phyloP scores from a whole-genome alignment of 2,113 vertebrate species.

The Lynx canadensis region DNA sequence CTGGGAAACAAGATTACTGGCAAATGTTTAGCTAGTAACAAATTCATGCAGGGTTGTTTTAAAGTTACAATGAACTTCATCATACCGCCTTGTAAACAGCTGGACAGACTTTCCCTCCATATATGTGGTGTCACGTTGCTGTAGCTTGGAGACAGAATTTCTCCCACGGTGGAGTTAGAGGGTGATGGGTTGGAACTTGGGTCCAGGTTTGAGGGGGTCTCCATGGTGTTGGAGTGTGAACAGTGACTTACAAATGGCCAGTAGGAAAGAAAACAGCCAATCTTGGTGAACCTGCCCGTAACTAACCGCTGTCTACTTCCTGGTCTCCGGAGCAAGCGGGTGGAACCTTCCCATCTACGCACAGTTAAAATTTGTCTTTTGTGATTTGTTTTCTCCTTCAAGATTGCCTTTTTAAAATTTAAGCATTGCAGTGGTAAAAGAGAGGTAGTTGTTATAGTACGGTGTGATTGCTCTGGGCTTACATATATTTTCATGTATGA shows the following conservation, averaged over 20 bases:
- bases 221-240: neutral
- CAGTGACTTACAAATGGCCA: neutral
- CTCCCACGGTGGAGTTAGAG: neutral
- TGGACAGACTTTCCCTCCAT: neutral
- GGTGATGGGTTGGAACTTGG: neutral
- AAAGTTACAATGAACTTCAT: conserved; percentile 20
- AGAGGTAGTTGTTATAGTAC: neutral
- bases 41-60: conserved; percentile 32
- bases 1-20: neutral
- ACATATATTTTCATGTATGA: neutral
- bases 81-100: neutral
- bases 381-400: neutral
- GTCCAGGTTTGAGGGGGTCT: neutral
- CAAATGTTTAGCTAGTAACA: neutral
- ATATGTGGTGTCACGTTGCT: neutral
- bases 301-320: neutral
- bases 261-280: neutral
- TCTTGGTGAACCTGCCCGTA: neutral
- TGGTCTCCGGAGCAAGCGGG: neutral
- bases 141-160: conserved; percentile 1
- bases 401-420: neutral
- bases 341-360: neutral
- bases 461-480: neutral
- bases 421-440: neutral
- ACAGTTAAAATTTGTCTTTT: neutral